Evolutionary conservation across 2,888 invertebrate species (phyloP), one percentile per base, ranked within the genome.

Genomic region (Entomobrya proxima): DNA sequence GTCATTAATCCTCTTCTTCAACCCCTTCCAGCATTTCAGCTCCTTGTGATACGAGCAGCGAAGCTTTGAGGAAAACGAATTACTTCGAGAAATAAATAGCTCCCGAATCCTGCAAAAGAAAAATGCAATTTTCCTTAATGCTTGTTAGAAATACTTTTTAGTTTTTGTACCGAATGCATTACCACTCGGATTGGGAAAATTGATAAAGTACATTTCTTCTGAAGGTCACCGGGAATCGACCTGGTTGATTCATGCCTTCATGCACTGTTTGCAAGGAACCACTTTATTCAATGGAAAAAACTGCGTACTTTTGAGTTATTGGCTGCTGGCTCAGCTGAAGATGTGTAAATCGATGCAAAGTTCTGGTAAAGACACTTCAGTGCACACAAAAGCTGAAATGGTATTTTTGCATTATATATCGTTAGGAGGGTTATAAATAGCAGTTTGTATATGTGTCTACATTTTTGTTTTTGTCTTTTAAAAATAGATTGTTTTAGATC

Each of bases 1-100:
- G 58, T 85, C 87, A 85, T 87, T 87, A 87, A 85, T 85, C 80
- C 85, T 87, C 30, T 58, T 18, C 24, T 52, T 35, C 47, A 35
- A 32, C 24, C 27, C 18, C 2, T 18, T 37, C 21, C 58, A 3
- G 24, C 55, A 18, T 64, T n/a, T 2, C 35, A 3, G 61, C 32
- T 64, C 35, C 18, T 35, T 9, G 52, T 58, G 13, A 61, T 27
- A 64, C 55, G 24, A 11, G 13, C 55, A 21, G 27, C 1, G 27
- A 55, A 21, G 4, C 55, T n/a, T n/a, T n/a, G n/a, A 30, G 58
- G 27, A 27, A 24, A 69, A 47, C 24, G 69, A 69, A 47, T 69
- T 47, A n/a, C 69, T n/a, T 15, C 24, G 47, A 47, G 69, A 69
- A 69, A 47, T 69, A 47, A 44, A 69, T 69, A 69, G 69, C 47